Percentiles rank a stretch among this genome's conserved stretches.
These are phyloP conservation scores for Sebastes schlegelii DNA, from an alignment of 2,113 vertebrate genomes.

Conservation along the genomic window DNA sequence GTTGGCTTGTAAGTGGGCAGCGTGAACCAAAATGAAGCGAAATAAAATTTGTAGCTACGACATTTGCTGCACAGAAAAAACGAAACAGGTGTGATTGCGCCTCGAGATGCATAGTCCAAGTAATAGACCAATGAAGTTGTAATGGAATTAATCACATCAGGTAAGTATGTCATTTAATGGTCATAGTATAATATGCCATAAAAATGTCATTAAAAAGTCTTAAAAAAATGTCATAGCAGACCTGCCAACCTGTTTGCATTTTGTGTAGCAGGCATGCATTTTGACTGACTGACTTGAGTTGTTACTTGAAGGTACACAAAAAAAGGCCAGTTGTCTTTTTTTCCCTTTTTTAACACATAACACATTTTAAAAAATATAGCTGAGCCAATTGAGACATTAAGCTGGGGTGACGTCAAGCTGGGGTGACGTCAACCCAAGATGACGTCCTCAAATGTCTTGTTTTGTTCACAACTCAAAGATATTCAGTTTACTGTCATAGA, in stretches of 20 bases:
- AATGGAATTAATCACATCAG: not conserved
- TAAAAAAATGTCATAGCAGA: not conserved
- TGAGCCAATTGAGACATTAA: no score
- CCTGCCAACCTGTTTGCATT: not conserved
- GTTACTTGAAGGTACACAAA: no score
- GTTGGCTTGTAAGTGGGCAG: conserved; percentile 26
- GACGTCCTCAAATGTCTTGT: no score
- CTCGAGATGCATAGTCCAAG: not conserved
- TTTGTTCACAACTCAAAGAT: no score
- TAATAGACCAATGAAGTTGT: not conserved
- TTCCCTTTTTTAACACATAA: no score
- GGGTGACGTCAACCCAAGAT: no score
- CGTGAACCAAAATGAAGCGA: conserved; percentile 18
- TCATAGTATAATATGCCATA: no score
- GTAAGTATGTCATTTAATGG: not conserved
- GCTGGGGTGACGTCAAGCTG: no score
- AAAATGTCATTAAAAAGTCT: not conserved
- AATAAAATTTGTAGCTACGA: not conserved
- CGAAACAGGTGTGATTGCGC: conserved; percentile 23
- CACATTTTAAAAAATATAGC: no score
- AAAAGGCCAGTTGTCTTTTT: no score
- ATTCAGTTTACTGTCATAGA: no score
- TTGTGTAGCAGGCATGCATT: not conserved
- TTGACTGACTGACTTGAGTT: no score
- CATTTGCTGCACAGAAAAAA: conserved; percentile 25